Percentiles rank a stretch among this genome's conserved stretches.
phyloP scores from a whole-genome alignment of 2,797 vertebrate species.

The Lateolabrax maculatus region DNA sequence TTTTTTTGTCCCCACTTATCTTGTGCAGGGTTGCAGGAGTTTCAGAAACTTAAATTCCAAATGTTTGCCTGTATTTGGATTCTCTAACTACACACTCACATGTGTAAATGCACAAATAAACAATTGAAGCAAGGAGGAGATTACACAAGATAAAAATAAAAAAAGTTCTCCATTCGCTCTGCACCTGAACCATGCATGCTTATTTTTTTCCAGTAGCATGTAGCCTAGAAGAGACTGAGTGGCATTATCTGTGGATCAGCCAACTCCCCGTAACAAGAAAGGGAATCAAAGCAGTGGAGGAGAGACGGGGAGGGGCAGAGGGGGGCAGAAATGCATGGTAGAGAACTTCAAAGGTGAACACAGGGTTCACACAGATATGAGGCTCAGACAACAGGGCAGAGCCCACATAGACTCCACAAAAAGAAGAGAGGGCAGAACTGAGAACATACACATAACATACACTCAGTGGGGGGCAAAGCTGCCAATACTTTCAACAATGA shows the following conservation, averaged over 20 bases:
- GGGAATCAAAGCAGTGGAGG: constrained; percentile 70
- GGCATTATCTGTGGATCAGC: constrained; percentile 70
- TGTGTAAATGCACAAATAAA: constrained; percentile 22
- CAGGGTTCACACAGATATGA: constrained; percentile 76
- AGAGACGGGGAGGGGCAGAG: constrained; percentile 41
- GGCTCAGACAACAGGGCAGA: constrained; percentile 66
- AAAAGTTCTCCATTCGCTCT: constrained; percentile 22
- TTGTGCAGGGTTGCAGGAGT: neutral
- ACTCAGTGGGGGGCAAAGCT: constrained; percentile 38
- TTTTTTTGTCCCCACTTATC: neutral
- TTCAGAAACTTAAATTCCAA: neutral
- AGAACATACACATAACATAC: constrained; percentile 64
- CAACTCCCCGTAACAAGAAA: constrained; percentile 62
- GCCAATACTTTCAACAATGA: constrained; percentile 67
- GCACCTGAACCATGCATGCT: constrained; percentile 17
- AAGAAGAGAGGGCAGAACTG: constrained; percentile 41
- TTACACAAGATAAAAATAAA: neutral
- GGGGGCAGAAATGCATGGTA: constrained; percentile 48
- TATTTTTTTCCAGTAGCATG: constrained; percentile 14
- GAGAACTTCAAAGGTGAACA: constrained; percentile 78
- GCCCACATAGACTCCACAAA: constrained; percentile 64
- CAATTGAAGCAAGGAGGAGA: neutral
- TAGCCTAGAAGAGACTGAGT: constrained; percentile 30
- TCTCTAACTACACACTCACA: neutral
- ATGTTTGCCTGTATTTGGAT: neutral